Evolutionary conservation across 2,888 invertebrate genomes (phyloP).

Genomic region (Psylliodes chrysocephalus): DNA sequence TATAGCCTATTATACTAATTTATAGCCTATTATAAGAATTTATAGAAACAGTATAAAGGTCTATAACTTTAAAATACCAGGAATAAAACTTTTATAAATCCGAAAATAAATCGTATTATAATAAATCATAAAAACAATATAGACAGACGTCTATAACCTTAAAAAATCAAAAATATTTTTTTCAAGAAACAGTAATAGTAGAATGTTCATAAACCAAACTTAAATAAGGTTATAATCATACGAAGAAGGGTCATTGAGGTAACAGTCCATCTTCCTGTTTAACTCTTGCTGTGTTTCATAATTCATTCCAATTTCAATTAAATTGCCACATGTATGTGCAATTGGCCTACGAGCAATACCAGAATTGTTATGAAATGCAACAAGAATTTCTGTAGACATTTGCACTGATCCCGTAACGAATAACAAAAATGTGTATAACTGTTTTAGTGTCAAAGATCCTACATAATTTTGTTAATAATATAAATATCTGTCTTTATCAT

Average conservation of each 20-base stretch:
- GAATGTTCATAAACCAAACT: neutral
- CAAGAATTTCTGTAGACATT: neutral
- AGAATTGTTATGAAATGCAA: slow-evolving; percentile 10
- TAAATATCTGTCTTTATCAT: slow-evolving; percentile 6
- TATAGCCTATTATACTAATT: too few species aligned
- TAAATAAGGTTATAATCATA: neutral
- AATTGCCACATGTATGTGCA: too few species aligned
- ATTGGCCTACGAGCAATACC: too few species aligned
- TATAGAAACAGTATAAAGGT: too few species aligned
- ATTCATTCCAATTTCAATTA: neutral
- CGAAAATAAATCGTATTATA: too few species aligned
- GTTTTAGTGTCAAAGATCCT: slow-evolving; percentile 6
- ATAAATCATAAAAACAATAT: too few species aligned
- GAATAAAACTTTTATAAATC: too few species aligned
- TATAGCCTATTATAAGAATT: too few species aligned
- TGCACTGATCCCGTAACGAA: slow-evolving; percentile 8
- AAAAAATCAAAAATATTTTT: too few species aligned
- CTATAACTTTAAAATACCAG: too few species aligned
- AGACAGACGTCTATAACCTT: too few species aligned
- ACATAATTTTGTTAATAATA: slow-evolving; percentile 7
- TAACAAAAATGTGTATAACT: neutral
- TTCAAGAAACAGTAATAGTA: too few species aligned
- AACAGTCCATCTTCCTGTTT: neutral
- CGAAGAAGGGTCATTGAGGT: neutral
- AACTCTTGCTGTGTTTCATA: neutral